Base-by-base conservation (phyloP, 2,888 invertebrate genomes). In the Stenoptilia bipunctidactyla region DNA sequence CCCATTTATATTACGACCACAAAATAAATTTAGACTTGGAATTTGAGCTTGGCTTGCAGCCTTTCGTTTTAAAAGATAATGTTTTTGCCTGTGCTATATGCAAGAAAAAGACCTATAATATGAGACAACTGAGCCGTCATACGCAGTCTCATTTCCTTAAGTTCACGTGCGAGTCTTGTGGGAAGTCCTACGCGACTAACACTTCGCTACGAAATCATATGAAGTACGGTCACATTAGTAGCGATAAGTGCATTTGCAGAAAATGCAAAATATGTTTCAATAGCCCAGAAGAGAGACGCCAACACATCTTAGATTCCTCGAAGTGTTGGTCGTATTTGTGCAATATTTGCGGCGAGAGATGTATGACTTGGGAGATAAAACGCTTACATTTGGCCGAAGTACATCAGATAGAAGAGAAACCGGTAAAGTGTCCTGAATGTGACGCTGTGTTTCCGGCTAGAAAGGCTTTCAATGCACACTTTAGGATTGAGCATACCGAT, bases 291-390 rank as follows among this genome's bases (percentile, higher is more conserved):
- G 72, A 64, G 4, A 69, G 66, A 42, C 50, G 66, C n/a, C 58
- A 63, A 34, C 82, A 80, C 46, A 43, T 72, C 6, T 51, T 50
- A 1, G 58, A 59, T 3, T 64, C 68, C 0, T 58, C 58, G 1
- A 62, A 52, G 41, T 82, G 82, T 39, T 76, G 79, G 75, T 56
- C 65, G 0, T 68, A 79, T 43, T 37, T 73, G 1, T 82, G 80
- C 45, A 63, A 61, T 20, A 39, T 66, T 13, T 82, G 82, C 39
- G 70, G 70, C 0, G 65, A 74, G 15, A 50, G 80, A 4, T 80
- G 79, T 42, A 52, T 72, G 36, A 66, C 69, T 5, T 58, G 58
- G 58, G 65, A 62, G 2, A 37, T 61, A 0, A 80, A 79, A 45
- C 73, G 73, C 42, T 43, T 49, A 0, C 80, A 80, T 44, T 40